These are phyloP conservation scores for Brachionichthys hirsutus DNA, from an alignment of 2,113 vertebrate genomes.

Conservation along the genomic window DNA sequence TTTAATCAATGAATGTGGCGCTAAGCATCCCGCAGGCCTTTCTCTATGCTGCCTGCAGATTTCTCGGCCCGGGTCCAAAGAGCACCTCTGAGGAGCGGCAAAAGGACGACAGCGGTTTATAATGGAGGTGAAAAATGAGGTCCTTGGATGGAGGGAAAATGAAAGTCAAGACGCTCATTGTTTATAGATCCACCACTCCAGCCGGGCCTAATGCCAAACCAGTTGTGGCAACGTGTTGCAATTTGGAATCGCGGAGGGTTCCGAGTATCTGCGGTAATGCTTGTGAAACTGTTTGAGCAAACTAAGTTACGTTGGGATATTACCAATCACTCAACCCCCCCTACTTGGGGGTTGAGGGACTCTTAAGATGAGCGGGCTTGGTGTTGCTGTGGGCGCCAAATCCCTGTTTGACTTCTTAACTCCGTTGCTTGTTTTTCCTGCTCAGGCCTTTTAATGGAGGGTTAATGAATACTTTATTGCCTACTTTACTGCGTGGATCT, in stretches of 20 bases:
- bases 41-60: slow-evolving; percentile 64
- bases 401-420: slow-evolving; percentile 71
- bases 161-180: slow-evolving; percentile 40
- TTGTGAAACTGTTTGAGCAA: slow-evolving; percentile 50
- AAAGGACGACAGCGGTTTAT: slow-evolving; percentile 50
- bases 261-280: slow-evolving; percentile 34
- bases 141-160: slow-evolving; percentile 37
- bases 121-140: slow-evolving; percentile 70
- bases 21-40: slow-evolving; percentile 62
- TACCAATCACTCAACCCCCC: slow-evolving; percentile 14
- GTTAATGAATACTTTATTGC: slow-evolving; percentile 81
- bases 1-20: slow-evolving; percentile 53
- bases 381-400: slow-evolving; percentile 46
- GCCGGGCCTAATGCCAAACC: slow-evolving; percentile 43
- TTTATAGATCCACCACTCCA: slow-evolving; percentile 46
- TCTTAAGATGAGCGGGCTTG: slow-evolving; percentile 47
- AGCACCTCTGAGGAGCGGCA: slow-evolving; percentile 47
- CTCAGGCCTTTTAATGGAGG: slow-evolving; percentile 63
- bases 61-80: slow-evolving; percentile 36
- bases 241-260: slow-evolving; percentile 40
- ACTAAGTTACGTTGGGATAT: slow-evolving; percentile 33
- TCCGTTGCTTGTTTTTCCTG: slow-evolving; percentile 63
- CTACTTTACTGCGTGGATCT: slow-evolving; percentile 69
- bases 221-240: slow-evolving; percentile 37
- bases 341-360: slow-evolving; percentile 65